phyloP scores from a whole-genome alignment of 2,797 vertebrate genomes.

The Parambassis ranga region DNA sequence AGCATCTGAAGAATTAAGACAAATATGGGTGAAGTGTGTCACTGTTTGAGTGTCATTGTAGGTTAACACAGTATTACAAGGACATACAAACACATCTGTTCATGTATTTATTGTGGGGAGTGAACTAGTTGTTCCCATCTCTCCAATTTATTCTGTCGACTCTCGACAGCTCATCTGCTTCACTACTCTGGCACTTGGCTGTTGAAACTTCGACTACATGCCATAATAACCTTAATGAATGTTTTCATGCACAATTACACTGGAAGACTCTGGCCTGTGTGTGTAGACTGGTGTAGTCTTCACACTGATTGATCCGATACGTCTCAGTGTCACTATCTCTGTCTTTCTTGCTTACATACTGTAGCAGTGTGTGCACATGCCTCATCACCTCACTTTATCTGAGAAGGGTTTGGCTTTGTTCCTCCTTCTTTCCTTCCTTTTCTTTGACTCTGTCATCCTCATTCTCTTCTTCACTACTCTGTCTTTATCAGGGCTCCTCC shows the following conservation, averaged over 20 bases:
- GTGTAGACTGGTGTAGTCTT: constrained; percentile 17
- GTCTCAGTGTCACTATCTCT: constrained; percentile 2
- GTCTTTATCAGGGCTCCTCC: too few relatives aligned
- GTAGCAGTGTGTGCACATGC: background rate
- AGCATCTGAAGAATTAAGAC: background rate
- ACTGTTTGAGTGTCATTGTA: background rate
- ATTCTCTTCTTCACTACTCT: background rate
- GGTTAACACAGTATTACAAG: constrained; percentile 3
- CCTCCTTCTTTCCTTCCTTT: background rate
- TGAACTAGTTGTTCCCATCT: constrained; percentile 22
- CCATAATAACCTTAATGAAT: constrained; percentile 53
- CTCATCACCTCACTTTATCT: background rate
- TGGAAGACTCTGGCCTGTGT: constrained; percentile 15
- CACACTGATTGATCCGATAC: constrained; percentile 7
- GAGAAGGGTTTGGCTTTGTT: background rate
- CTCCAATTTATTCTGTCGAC: constrained; percentile 32
- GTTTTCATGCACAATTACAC: constrained; percentile 52
- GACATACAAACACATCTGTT: background rate
- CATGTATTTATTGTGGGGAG: constrained; percentile 8
- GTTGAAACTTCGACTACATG: constrained; percentile 44
- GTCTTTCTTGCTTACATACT: background rate
- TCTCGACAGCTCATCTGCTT: constrained; percentile 42
- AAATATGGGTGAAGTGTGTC: background rate
- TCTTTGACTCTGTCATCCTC: background rate
- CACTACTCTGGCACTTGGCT: constrained; percentile 44